Conservation (phyloP, 2,888 invertebrate genomes). For the Eulithis prunata region DNA sequence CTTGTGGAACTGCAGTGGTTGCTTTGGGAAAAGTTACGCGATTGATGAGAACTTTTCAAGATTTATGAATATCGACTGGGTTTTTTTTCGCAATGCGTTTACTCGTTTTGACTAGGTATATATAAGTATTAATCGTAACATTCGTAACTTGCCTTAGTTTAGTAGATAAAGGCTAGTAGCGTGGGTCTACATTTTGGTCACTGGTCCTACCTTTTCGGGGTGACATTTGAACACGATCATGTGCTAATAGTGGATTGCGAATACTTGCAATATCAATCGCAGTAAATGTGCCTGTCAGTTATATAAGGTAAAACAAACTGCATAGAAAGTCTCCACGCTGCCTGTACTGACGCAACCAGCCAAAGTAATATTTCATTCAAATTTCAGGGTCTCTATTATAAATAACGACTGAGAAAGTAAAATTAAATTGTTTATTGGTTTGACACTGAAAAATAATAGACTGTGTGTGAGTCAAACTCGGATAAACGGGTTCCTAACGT, state of each 20-base stretch:
- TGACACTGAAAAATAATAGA: constrained; percentile 17
- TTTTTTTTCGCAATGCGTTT: background rate
- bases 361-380: background rate
- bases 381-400: too few species aligned
- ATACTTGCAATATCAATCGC: background rate
- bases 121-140: too few species aligned
- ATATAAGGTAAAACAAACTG: background rate
- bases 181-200: background rate
- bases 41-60: background rate
- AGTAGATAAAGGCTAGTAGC: background rate
- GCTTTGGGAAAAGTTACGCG: constrained; percentile 6
- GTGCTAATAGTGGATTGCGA: background rate
- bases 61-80: background rate
- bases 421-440: constrained; percentile 1
- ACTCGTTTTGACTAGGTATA: background rate
- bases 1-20: constrained; percentile 1
- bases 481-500: background rate
- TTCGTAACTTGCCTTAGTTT: too few species aligned
- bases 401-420: constrained; percentile 1
- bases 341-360: background rate
- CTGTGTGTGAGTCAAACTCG: constrained; percentile 3
- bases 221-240: constrained; percentile 1
- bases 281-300: background rate
- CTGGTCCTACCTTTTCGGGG: background rate
- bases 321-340: background rate